Evolutionary conservation across 2,888 invertebrate species (phyloP).

Genomic region (Drosophila mercatorum): DNA sequence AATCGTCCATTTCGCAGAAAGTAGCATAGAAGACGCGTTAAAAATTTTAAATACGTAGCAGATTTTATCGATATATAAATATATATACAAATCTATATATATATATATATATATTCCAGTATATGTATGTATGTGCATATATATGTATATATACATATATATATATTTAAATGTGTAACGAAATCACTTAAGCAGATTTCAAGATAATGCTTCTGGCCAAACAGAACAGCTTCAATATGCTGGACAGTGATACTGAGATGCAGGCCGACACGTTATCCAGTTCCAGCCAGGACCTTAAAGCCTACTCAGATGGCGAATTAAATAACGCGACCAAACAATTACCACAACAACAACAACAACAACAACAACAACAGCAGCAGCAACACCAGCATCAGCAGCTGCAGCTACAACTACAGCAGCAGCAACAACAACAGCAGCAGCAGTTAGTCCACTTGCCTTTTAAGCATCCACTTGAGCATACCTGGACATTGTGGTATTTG

Average conservation of each 20-base stretch:
- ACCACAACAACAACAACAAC: background rate
- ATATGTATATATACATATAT: background rate
- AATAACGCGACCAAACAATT: constrained; percentile 9
- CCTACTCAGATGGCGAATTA: constrained; percentile 30
- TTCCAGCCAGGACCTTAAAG: constrained; percentile 41
- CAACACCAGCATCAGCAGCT: background rate
- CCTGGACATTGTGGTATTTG: constrained; percentile 98
- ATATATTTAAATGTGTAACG: background rate
- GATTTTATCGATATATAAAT: background rate
- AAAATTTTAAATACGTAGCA: constrained; percentile 21
- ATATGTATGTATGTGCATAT: background rate
- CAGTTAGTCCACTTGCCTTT: constrained; percentile 77
- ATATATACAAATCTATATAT: background rate
- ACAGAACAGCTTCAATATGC: constrained; percentile 43
- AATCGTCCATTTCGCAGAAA: constrained; percentile 20
- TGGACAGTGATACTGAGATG: constrained; percentile 46
- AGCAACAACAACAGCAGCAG: constrained; percentile 2
- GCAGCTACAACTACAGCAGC: background rate
- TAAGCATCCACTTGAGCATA: constrained; percentile 96
- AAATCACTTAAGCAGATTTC: background rate
- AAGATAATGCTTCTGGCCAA: constrained; percentile 41
- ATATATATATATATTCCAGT: background rate
- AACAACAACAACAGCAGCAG: background rate
- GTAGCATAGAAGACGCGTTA: constrained; percentile 2
- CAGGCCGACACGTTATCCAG: constrained; percentile 38